phyloP scores from a whole-genome alignment of 2,113 vertebrate species.

The Vulpes ferrilata region DNA sequence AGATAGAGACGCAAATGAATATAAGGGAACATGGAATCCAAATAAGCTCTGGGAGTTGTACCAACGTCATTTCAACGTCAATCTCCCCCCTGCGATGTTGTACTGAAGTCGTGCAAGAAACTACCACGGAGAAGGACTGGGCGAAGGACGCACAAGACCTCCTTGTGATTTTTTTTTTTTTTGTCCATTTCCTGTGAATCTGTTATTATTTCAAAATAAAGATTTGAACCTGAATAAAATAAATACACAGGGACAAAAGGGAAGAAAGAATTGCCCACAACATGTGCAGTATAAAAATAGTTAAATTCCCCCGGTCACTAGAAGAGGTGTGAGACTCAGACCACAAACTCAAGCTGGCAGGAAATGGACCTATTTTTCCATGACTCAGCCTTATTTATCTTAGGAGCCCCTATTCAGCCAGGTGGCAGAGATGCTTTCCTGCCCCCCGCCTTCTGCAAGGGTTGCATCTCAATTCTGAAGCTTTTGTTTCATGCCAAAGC shows the following conservation, averaged over 20 bases:
- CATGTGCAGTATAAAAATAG: not conserved
- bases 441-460: not conserved
- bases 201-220: constrained; percentile 22
- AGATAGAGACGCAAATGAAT: not conserved
- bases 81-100: not conserved
- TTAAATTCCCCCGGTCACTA: not conserved
- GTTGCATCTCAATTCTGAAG: not conserved
- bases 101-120: not conserved
- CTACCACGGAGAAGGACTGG: not conserved
- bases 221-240: not conserved
- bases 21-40: not conserved
- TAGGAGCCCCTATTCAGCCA: not conserved
- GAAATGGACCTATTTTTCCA: not conserved
- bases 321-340: not conserved
- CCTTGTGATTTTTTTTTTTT: not conserved
- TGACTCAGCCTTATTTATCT: not conserved
- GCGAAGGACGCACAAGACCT: not conserved
- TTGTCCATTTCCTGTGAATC: not conserved
- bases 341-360: not conserved
- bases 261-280: not conserved
- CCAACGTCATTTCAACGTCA: not conserved
- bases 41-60: not conserved
- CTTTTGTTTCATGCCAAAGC: not conserved
- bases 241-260: not conserved
- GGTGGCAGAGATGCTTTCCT: not conserved